Percentiles rank a stretch among this genome's conserved stretches.
Conservation (phyloP, 2,113 vertebrate species). For the Xiphorhynchus elegans region DNA sequence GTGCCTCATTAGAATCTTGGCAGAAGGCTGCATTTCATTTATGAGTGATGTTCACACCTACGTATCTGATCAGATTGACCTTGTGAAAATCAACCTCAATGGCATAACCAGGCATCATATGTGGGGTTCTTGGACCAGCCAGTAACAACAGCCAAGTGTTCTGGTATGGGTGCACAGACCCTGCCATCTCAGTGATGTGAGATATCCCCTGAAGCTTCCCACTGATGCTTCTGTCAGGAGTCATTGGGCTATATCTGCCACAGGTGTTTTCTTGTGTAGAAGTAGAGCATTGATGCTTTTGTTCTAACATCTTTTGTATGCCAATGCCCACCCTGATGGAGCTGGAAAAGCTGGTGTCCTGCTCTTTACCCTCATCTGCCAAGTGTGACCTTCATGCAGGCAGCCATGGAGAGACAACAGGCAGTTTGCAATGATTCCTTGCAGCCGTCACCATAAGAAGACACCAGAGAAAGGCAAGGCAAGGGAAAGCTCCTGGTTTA, state of each 20-base stretch:
- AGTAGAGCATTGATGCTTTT: background rate
- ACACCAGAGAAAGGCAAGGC: background rate
- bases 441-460: background rate
- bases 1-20: slow-evolving; percentile 26
- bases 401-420: accelerated
- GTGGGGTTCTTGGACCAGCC: background rate
- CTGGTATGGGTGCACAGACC: background rate
- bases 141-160: background rate
- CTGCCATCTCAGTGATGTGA: background rate
- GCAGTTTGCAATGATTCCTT: accelerated
- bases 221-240: background rate
- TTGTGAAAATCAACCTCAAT: background rate
- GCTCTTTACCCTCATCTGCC: background rate
- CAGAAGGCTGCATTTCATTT: slow-evolving; percentile 25
- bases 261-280: background rate
- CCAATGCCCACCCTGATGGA: accelerated
- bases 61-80: background rate
- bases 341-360: background rate
- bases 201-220: background rate
- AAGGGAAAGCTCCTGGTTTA: background rate
- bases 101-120: background rate
- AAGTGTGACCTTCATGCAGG: accelerated
- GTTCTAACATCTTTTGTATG: accelerated
- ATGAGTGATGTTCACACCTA: background rate
- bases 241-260: background rate